Percentiles rank a stretch among this genome's conserved stretches.
These are phyloP conservation scores for Nysson spinosus DNA, from an alignment of 2,888 invertebrate species.

Conservation along the genomic window DNA sequence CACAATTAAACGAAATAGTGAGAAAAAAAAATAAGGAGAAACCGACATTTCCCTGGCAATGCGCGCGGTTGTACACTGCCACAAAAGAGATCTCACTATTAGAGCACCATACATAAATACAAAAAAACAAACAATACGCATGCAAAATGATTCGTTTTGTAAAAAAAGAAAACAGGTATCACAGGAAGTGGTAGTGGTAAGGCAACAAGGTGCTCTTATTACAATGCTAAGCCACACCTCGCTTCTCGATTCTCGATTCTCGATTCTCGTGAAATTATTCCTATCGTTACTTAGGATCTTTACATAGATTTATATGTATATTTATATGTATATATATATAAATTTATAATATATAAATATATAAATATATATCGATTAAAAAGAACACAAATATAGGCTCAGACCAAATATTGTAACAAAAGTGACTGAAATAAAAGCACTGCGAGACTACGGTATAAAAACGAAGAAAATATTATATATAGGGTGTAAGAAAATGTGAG, in stretches of 20 bases:
- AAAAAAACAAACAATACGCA: slow-evolving; percentile 71
- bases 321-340: slow-evolving; percentile 22
- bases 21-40: slow-evolving; percentile 21
- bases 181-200: slow-evolving; percentile 67
- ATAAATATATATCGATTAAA: background rate
- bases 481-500: slow-evolving; percentile 31
- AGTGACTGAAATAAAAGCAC: slow-evolving; percentile 9
- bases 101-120: slow-evolving; percentile 58
- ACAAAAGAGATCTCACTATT: slow-evolving; percentile 51
- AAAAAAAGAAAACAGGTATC: slow-evolving; percentile 43
- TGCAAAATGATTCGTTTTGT: slow-evolving; percentile 57
- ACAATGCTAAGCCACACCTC: slow-evolving; percentile 44
- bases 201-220: slow-evolving; percentile 59
- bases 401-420: slow-evolving; percentile 34
- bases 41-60: slow-evolving; percentile 42
- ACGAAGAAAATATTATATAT: background rate
- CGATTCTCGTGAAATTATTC: too few species aligned
- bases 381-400: slow-evolving; percentile 25
- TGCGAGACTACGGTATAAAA: slow-evolving; percentile 1
- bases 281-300: too few species aligned
- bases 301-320: slow-evolving; percentile 27
- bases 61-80: slow-evolving; percentile 47
- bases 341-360: slow-evolving; percentile 9
- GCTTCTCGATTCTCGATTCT: too few species aligned
- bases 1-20: slow-evolving; percentile 48